Percentiles rank a stretch among this genome's conserved stretches.
Conservation (phyloP, 2,113 vertebrate genomes). For the Phyllostomus hastatus region DNA sequence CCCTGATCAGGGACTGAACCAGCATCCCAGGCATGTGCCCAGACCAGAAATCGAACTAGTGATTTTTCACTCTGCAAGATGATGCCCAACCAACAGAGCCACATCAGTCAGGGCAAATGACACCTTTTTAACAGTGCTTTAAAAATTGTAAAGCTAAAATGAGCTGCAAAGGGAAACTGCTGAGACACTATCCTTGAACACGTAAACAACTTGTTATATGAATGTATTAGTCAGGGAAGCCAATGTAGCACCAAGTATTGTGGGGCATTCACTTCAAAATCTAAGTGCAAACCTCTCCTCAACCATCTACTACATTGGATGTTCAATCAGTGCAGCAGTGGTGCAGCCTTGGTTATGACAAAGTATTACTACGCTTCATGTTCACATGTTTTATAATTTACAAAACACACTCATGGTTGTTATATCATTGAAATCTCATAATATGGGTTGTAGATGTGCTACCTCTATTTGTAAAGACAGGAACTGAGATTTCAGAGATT, state of each 20-base stretch:
- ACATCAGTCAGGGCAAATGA: background rate
- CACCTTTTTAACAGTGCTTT: background rate
- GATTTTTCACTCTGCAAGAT: no score
- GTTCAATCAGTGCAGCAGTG: background rate
- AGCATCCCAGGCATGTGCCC: no score
- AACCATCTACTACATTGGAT: rapidly evolving
- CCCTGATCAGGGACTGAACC: no score
- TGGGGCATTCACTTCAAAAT: background rate
- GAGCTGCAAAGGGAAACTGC: background rate
- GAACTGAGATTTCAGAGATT: background rate
- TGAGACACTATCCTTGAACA: background rate
- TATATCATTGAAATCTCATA: background rate
- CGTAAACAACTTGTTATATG: background rate
- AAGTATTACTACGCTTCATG: background rate
- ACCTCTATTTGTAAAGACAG: background rate
- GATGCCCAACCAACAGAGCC: no score
- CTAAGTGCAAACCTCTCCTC: background rate
- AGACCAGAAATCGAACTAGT: no score
- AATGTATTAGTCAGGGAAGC: background rate
- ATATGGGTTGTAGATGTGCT: background rate
- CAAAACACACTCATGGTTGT: background rate
- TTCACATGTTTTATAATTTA: background rate
- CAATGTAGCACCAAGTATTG: background rate
- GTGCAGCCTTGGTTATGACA: background rate
- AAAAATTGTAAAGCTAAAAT: background rate